phyloP scores from a whole-genome alignment of 1,140 invertebrate genomes.

The Ostrea edulis region DNA sequence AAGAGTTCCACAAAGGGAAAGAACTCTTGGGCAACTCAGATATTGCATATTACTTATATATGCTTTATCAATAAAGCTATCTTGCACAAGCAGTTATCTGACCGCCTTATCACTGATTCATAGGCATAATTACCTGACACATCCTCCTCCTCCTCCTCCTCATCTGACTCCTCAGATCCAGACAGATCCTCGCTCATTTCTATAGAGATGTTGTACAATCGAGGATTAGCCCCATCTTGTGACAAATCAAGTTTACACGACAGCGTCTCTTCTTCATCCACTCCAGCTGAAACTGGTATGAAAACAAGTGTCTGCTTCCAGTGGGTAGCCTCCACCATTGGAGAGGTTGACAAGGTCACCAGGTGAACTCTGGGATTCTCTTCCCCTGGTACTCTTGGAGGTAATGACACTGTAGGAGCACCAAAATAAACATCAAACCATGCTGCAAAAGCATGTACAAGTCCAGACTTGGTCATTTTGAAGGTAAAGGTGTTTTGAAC shows the following conservation, averaged over 20 bases:
- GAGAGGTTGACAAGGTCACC: constrained; percentile 66
- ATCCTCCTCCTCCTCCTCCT: constrained; percentile 64
- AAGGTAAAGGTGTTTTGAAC: constrained; percentile 65
- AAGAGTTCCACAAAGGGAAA: no score
- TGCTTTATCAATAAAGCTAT: no score
- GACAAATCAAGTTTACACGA: constrained; percentile 60
- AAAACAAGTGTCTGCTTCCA: constrained; percentile 99
- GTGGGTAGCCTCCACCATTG: constrained; percentile 88
- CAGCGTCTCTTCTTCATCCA: constrained; percentile 62
- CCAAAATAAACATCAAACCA: constrained; percentile 77
- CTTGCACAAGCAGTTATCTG: no score
- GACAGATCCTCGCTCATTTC: constrained; percentile 62
- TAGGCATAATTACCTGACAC: constrained; percentile 44
- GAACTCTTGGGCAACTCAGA: no score
- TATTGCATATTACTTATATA: no score
- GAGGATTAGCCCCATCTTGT: constrained; percentile 67
- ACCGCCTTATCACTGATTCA: neutral
- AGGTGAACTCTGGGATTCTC: constrained; percentile 45
- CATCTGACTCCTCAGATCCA: constrained; percentile 55
- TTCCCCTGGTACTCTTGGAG: neutral
- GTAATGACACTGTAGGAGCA: constrained; percentile 41
- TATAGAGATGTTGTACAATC: constrained; percentile 73
- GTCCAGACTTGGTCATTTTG: constrained; percentile 58
- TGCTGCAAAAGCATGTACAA: constrained; percentile 72
- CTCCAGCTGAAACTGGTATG: constrained; percentile 80